These are phyloP conservation scores for Hippocampus barbouri DNA, from an alignment of 2,113 vertebrate genomes.

Conservation along the genomic window DNA sequence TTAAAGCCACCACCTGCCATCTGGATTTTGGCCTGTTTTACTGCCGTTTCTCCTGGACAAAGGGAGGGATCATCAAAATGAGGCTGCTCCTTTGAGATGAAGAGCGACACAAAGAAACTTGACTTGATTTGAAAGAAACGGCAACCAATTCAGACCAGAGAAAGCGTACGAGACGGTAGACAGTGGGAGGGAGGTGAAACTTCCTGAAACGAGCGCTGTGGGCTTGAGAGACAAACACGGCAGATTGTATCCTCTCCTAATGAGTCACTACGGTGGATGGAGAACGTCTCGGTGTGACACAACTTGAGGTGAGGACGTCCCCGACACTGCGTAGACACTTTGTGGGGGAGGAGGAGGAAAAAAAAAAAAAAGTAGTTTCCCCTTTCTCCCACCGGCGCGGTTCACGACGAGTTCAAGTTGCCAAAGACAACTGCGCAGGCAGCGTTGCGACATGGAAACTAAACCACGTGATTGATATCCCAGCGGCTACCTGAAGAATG, in stretches of 20 bases:
- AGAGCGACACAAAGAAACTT: constrained; percentile 4
- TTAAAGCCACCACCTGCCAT: constrained; percentile 14
- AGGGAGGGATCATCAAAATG: too few relatives aligned
- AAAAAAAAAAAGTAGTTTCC: constrained; percentile 54
- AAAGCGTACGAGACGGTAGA: too few relatives aligned
- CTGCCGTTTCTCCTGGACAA: constrained; percentile 15
- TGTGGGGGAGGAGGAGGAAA: constrained; percentile 19
- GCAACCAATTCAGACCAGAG: too few relatives aligned
- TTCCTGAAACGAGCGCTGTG: constrained; percentile 41
- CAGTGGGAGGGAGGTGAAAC: constrained; percentile 32
- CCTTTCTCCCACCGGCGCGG: constrained; percentile 41
- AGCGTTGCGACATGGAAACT: constrained; percentile 29
- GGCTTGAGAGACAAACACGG: constrained; percentile 38
- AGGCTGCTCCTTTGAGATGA: too few relatives aligned
- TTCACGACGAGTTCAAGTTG: constrained; percentile 59
- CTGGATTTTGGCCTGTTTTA: constrained; percentile 24
- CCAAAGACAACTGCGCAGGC: constrained; percentile 31
- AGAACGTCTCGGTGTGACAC: background rate
- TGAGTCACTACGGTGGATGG: constrained; percentile 13
- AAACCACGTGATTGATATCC: constrained; percentile 31
- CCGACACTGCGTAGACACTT: constrained; percentile 36
- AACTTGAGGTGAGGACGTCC: constrained; percentile 19
- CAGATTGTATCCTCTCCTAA: constrained; percentile 4
- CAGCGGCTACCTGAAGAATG: constrained; percentile 15
- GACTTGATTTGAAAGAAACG: constrained; percentile 31